Conservation (phyloP, 2,797 vertebrate species). For the Squalus acanthias region DNA sequence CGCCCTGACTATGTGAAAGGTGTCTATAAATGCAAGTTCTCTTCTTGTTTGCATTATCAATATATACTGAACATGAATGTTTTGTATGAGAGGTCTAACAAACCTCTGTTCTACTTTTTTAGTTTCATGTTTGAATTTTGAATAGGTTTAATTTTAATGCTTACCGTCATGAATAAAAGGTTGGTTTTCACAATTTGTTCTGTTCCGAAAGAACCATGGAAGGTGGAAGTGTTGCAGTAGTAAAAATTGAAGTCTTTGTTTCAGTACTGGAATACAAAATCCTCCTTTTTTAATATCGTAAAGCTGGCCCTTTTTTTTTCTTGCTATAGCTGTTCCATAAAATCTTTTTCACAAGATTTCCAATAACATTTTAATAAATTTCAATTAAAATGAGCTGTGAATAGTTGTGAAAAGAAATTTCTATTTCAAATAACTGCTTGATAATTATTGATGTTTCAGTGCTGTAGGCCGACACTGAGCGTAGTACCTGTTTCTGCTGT, state of each 20-base stretch:
- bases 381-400: not conserved
- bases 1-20: not conserved
- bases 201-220: not conserved
- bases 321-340: not conserved
- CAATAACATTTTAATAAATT: not conserved
- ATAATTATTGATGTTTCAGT: not conserved
- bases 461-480: not conserved
- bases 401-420: not conserved
- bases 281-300: not conserved
- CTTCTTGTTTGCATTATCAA: not conserved
- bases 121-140: not conserved
- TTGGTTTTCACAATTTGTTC: not conserved
- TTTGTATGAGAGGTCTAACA: not conserved
- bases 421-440: not conserved
- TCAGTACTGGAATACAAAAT: not conserved
- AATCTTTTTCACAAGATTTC: not conserved
- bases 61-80: not conserved
- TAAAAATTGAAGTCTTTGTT: not conserved
- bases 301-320: not conserved
- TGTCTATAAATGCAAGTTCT: not conserved
- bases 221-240: not conserved
- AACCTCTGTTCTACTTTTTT: not conserved
- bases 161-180: not conserved
- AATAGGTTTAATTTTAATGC: not conserved
- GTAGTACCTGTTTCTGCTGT: not conserved